Evolutionary conservation across 2,113 vertebrate species (phyloP).

Genomic region (Taurulus bubalis): DNA sequence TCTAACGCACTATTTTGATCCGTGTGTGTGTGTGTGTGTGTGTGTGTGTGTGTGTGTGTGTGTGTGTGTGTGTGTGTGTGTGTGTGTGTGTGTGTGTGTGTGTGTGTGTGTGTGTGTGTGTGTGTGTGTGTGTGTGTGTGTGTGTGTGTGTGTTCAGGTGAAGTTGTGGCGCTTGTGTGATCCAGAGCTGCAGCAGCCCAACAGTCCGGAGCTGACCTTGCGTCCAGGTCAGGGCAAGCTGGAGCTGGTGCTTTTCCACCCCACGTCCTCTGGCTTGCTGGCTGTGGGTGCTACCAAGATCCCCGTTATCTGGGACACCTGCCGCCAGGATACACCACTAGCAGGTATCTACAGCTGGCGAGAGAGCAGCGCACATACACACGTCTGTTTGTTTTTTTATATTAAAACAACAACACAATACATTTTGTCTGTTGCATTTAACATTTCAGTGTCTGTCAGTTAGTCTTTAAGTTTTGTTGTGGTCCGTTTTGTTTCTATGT

Average conservation of each 20-base stretch:
- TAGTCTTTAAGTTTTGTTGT: conserved; percentile 53
- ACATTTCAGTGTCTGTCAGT: conserved; percentile 66
- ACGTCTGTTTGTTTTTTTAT: not conserved
- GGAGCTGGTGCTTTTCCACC: conserved; percentile 89
- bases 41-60: too few relatives aligned
- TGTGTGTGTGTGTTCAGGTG: conserved; percentile 80
- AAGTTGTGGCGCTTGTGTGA: conserved; percentile 90
- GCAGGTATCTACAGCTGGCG: conserved; percentile 83
- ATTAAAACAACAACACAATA: conserved; percentile 7
- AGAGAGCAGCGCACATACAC: not conserved
- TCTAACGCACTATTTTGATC: not conserved
- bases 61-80: too few relatives aligned
- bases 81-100: too few relatives aligned
- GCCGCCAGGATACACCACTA: conserved; percentile 77
- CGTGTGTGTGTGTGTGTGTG: too few relatives aligned
- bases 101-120: too few relatives aligned
- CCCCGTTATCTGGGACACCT: conserved; percentile 88
- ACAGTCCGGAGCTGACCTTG: conserved; percentile 78
- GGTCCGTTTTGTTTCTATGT: conserved; percentile 59
- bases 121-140: too few relatives aligned
- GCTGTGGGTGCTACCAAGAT: conserved; percentile 74
- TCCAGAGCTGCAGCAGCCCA: conserved; percentile 74
- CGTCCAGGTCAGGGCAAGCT: conserved; percentile 71
- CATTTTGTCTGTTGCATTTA: conserved; percentile 55
- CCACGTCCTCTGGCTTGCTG: conserved; percentile 86